These are phyloP conservation scores for Orthosia incerta DNA, from an alignment of 2,888 invertebrate species.

Conservation along the genomic window DNA sequence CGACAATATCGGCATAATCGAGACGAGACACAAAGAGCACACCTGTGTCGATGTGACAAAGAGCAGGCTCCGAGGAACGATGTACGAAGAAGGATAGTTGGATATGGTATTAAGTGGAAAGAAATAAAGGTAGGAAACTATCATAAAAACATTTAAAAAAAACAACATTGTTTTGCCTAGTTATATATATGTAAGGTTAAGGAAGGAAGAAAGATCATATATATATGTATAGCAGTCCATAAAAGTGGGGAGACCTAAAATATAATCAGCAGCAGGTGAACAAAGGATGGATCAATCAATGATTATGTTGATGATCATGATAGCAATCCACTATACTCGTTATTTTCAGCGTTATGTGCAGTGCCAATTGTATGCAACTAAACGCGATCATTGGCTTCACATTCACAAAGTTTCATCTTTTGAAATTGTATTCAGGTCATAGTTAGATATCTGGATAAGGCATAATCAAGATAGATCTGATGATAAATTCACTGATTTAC, in stretches of 20 bases:
- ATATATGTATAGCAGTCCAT: no score
- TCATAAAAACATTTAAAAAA: no score
- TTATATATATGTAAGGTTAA: no score
- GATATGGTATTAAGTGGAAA: conserved; percentile 8
- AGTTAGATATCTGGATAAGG: background rate
- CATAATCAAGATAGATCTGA: background rate
- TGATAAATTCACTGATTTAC: background rate
- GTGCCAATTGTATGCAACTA: background rate
- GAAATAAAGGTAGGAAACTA: background rate
- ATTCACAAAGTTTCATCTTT: background rate
- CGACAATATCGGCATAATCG: conserved; percentile 31
- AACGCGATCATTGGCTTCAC: background rate
- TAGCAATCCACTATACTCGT: no score
- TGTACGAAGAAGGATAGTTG: background rate
- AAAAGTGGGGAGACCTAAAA: no score
- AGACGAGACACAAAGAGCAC: conserved; percentile 30
- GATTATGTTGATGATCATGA: no score
- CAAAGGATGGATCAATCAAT: no score
- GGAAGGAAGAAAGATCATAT: no score
- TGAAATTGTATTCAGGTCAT: background rate
- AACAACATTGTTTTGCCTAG: no score
- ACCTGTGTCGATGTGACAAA: conserved; percentile 43
- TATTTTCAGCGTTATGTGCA: no score
- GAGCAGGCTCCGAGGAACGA: background rate
- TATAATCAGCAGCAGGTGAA: no score